Base-by-base conservation (phyloP, 2,888 invertebrate species). In the Apamea epomidion region DNA sequence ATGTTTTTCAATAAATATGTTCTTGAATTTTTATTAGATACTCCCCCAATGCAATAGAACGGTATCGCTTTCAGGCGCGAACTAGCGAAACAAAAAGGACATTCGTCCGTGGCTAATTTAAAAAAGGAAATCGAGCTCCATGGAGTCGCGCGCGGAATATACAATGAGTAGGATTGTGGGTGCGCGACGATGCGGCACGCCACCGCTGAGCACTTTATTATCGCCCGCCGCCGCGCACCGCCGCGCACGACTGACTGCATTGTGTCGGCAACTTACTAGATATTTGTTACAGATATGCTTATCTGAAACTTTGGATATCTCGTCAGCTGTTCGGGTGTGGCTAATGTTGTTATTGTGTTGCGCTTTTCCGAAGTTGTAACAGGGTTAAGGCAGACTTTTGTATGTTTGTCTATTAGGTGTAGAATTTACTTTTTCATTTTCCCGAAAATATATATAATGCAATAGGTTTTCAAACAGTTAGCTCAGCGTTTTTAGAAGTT, bases 31-130 rank as follows among this genome's bases (percentile, higher is more conserved):
- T 84, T 92, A 93, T 92, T 90, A 90, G 92, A 91, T 91, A 92
- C 92, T 88, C 91, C 92, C 94, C 94, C 93, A 82, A 84, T 87
- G 80, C 78, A 76, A 85, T 80, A 72, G 84, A 73, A 85, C 76
- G 91, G 91, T 93, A 94, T 92, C 92, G 93, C 91, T 92, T 92
- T 92, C 91, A 85, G 88, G 90, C 86, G 88, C 89, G 91, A 91
- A 91, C 90, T 86, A 89, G 91, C 94, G 94, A 96, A 96, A 96
- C 96, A 97, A 96, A 95, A 95, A 96, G 93, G 93, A 96, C 95
- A 94, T 93, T 95, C 95, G 95, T 92, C 95, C 95, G 95, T 95
- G 91, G 96, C 96, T 97, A 97, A 97, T 97, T 97, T 96, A 93
- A 96, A 97, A 96, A 95, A 96, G 96, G 95, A 96, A 96, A 96